Conservation (phyloP, 2,797 vertebrate genomes). For the Hypotaenidia okinawae region DNA sequence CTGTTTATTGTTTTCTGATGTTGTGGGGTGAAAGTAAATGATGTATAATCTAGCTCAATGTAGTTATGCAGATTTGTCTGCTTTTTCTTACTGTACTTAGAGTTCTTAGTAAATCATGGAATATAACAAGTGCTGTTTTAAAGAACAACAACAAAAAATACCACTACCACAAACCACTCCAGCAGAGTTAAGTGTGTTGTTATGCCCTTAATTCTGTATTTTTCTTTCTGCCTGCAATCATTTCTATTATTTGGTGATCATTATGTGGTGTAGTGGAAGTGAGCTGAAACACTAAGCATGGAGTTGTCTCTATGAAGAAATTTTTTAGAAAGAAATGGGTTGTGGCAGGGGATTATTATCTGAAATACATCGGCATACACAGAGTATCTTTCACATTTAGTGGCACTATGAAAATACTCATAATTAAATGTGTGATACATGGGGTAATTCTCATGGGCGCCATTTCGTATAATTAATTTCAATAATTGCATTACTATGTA, state of each 20-base stretch:
- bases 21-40: not conserved
- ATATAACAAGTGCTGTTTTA: not conserved
- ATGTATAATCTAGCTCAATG: not conserved
- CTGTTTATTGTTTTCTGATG: not conserved
- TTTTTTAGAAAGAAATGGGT: slow-evolving; percentile 26
- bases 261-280: slow-evolving; percentile 21
- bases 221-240: slow-evolving; percentile 22
- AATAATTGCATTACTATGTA: not conserved
- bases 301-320: slow-evolving; percentile 21
- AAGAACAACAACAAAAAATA: not conserved
- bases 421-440: slow-evolving; percentile 25
- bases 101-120: not conserved
- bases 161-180: not conserved
- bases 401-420: not conserved
- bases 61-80: not conserved
- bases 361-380: not conserved
- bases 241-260: slow-evolving; percentile 45
- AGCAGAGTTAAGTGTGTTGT: slow-evolving; percentile 44
- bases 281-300: not conserved
- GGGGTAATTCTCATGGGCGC: not conserved
- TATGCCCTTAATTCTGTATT: slow-evolving; percentile 32
- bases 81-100: not conserved
- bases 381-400: slow-evolving; percentile 2
- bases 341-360: slow-evolving; percentile 22
- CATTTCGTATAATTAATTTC: slow-evolving; percentile 38